Evolutionary conservation across 2,888 invertebrate genomes (phyloP).

Genomic region (Sarcophaga subvicina): DNA sequence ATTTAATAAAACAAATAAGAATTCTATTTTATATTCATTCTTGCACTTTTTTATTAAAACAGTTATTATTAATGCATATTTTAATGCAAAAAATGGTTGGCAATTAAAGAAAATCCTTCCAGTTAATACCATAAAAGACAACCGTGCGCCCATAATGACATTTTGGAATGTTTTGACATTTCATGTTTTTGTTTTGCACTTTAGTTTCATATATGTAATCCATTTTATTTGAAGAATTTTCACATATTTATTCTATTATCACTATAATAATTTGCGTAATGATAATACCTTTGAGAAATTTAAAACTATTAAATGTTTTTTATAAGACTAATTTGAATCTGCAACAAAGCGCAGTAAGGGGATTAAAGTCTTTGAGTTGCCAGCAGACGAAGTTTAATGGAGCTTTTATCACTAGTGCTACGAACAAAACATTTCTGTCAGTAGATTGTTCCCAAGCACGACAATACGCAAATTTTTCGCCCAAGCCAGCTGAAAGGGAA

Average conservation of each 20-base stretch:
- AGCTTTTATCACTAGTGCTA: background rate
- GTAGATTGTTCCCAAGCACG: constrained; percentile 16
- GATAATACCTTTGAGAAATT: constrained; percentile 53
- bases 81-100: too few species aligned
- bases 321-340: constrained; percentile 34
- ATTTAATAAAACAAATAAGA: too few species aligned
- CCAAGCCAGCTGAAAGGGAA: constrained; percentile 47
- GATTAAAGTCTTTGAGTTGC: constrained; percentile 27
- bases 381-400: constrained; percentile 5
- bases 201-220: constrained; percentile 41
- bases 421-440: background rate
- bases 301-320: constrained; percentile 52
- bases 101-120: background rate
- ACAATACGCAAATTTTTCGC: constrained; percentile 48
- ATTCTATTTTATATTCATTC: too few species aligned
- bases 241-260: constrained; percentile 22
- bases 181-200: constrained; percentile 12
- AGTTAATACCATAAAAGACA: background rate
- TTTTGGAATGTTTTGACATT: constrained; percentile 31
- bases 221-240: constrained; percentile 24
- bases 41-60: too few species aligned
- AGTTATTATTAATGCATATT: too few species aligned
- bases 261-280: constrained; percentile 53
- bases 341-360: constrained; percentile 22
- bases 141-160: background rate